phyloP scores from a whole-genome alignment of 2,888 invertebrate genomes.

The Drymonia ruficornis region DNA sequence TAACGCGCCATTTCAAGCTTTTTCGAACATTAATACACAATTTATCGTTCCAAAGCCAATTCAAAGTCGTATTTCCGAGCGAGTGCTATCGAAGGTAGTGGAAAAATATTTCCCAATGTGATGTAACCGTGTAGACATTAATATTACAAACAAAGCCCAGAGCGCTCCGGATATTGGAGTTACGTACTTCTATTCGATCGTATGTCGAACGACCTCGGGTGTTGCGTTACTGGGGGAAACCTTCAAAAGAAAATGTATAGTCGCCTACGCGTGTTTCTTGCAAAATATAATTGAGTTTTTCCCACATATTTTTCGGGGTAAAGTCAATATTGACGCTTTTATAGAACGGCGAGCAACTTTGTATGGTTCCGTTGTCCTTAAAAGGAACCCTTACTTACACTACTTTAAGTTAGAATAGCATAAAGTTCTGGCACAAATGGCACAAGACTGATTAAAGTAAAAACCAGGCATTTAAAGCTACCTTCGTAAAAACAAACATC shows the following conservation, averaged over 20 bases:
- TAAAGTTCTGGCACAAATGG: too few species aligned
- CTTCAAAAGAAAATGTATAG: constrained; percentile 2
- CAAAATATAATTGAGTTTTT: background rate
- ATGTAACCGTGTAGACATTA: constrained; percentile 2
- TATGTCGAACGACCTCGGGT: background rate
- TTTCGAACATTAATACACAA: background rate
- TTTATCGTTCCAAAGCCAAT: background rate
- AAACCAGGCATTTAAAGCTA: too few species aligned
- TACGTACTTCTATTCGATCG: constrained; percentile 5
- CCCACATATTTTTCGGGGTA: background rate
- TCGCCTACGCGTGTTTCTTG: constrained; percentile 1
- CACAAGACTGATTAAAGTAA: too few species aligned
- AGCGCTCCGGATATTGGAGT: constrained; percentile 6
- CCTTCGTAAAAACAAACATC: too few species aligned
- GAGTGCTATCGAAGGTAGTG: background rate
- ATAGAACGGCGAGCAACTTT: too few species aligned
- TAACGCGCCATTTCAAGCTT: background rate
- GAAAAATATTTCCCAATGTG: constrained; percentile 4
- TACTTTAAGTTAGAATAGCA: too few species aligned
- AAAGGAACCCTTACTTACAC: too few species aligned
- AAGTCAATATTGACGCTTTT: too few species aligned
- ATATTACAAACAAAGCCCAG: constrained; percentile 3
- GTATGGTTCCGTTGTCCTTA: too few species aligned
- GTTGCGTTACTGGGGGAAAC: constrained; percentile 1
- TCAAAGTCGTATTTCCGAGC: background rate